Base-by-base conservation (phyloP, 1,140 invertebrate genomes). In the Bathynomus jamesi region DNA sequence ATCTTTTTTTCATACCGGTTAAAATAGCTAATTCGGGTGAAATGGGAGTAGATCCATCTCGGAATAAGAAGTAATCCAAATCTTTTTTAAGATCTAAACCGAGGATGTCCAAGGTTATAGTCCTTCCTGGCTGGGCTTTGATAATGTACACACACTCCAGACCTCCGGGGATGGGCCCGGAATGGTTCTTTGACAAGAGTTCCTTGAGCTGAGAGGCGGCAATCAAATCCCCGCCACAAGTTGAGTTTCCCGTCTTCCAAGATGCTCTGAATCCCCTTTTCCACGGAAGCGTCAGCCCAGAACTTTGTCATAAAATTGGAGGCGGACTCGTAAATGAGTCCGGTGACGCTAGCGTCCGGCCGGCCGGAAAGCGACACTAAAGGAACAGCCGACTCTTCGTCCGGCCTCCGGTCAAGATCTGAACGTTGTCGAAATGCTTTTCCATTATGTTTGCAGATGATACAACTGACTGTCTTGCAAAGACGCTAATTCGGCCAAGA, bases 251-350 rank as follows among this genome's bases (percentile, higher is more conserved):
- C 0, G 92, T 94, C 83, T 94, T 95, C 92, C 92, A 95, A 0
- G 92, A 93, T 61, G 92, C 92, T 61, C 92, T 87, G 29, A 66
- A 62, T 95, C 84, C 95, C 92, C 75, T 91, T 90, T 84, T 98
- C 94, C 28, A 96, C 93, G 3, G 92, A 91, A 13, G 89, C 90
- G 81, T 98, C 96, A 0, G 94, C 91, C 76, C 91, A 92, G 84
- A 98, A 98, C 82, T 96, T 96, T 70, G 97, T 95, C 93, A 99
- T 97, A 78, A 98, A 96, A 82, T 98, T 98, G 17, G 94, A 95
- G 21, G 94, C 95, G 0, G 95, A 96, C 4, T 94, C 92, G 82
- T 92, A 96, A 4, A 92, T 87, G 80, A 90, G 90, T 71, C 87
- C 90, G n/a, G n/a, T n/a, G n/a, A n/a, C n/a, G 60, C 90, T 88